A percentile compares a stretch with the other conserved stretches of the same genome.
Conservation (phyloP, 2,113 vertebrate species). For the Poecile atricapillus region DNA sequence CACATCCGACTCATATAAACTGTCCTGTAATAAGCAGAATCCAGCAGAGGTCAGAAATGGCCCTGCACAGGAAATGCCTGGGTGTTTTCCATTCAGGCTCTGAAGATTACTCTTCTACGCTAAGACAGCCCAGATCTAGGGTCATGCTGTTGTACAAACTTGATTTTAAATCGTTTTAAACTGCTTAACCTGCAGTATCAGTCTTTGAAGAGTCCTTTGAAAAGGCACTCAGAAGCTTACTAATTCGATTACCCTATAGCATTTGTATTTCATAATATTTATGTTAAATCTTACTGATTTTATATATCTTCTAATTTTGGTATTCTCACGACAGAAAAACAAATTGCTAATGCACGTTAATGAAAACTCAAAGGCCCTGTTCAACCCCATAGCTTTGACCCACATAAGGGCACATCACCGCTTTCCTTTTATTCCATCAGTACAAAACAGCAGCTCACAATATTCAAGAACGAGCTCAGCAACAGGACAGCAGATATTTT, state of each 20-base stretch:
- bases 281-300: background rate
- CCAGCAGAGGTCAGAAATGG: conserved; percentile 51
- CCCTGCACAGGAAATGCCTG: conserved; percentile 45
- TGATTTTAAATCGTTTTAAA: background rate
- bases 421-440: background rate
- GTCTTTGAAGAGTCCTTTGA: background rate
- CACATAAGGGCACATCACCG: background rate
- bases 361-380: background rate
- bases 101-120: background rate
- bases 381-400: background rate
- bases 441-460: background rate
- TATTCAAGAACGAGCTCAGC: background rate
- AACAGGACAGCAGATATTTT: background rate
- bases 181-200: background rate
- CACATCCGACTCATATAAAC: conserved; percentile 53
- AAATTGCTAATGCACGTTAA: background rate
- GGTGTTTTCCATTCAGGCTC: background rate
- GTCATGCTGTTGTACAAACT: background rate
- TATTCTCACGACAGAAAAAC: background rate
- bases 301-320: background rate
- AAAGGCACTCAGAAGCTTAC: background rate
- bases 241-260: background rate
- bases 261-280: background rate
- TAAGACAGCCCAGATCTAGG: background rate
- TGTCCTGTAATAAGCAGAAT: conserved; percentile 48